phyloP scores from a whole-genome alignment of 2,888 invertebrate species.

The Philereme transversata region DNA sequence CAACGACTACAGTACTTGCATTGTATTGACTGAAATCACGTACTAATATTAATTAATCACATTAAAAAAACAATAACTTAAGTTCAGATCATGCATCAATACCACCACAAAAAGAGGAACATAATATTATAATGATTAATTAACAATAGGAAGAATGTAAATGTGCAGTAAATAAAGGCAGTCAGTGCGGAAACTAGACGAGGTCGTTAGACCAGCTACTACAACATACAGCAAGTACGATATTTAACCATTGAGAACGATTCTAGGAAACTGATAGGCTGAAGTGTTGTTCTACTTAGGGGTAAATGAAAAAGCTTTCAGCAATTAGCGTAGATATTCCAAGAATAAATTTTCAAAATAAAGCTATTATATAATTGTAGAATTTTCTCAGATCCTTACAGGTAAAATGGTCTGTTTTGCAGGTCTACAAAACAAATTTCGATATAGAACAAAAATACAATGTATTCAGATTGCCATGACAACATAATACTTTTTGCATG shows the following conservation, averaged over 20 bases:
- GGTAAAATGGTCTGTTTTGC: too few species aligned
- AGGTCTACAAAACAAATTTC: too few species aligned
- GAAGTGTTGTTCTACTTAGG: neutral
- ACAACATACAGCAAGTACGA: conserved; percentile 42
- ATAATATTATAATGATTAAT: neutral
- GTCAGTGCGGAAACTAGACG: conserved; percentile 44
- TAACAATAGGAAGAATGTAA: conserved; percentile 6
- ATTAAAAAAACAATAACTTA: conserved; percentile 11
- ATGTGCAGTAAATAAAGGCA: conserved; percentile 18
- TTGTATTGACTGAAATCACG: conserved; percentile 38
- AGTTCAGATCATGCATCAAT: conserved; percentile 3
- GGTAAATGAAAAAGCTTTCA: neutral
- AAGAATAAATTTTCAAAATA: too few species aligned
- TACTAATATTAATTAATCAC: conserved; percentile 28
- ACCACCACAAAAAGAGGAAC: conserved; percentile 1
- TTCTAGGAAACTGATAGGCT: conserved; percentile 40
- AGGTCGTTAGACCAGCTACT: conserved; percentile 42
- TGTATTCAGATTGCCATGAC: conserved; percentile 5
- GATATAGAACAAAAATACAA: neutral
- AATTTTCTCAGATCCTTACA: too few species aligned
- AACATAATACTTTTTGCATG: conserved; percentile 21
- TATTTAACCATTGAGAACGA: conserved; percentile 35
- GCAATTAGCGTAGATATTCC: too few species aligned
- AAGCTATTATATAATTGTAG: too few species aligned
- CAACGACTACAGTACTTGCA: conserved; percentile 28